A percentile compares a stretch with the other conserved stretches of the same genome.
These are phyloP conservation scores for Ctenopoma multispine DNA, from an alignment of 2,797 vertebrate species.

Conservation along the genomic window DNA sequence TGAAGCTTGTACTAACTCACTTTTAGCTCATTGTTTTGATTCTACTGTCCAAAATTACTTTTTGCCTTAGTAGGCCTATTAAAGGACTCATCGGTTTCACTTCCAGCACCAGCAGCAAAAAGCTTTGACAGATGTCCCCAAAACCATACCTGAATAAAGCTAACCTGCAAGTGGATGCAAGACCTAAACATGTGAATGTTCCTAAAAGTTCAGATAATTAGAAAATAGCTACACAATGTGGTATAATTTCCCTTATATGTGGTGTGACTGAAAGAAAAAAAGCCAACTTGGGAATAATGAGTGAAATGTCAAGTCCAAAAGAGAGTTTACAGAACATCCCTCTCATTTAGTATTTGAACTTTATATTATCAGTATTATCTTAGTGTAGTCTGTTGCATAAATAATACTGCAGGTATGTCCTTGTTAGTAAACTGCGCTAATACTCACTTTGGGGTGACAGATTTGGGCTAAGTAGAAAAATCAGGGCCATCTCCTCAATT, in stretches of 20 bases:
- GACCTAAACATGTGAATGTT: too few species aligned
- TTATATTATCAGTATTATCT: too few species aligned
- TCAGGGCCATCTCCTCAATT: constrained; percentile 2
- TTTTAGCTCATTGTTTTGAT: not conserved
- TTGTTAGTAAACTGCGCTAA: not conserved
- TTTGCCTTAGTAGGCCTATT: not conserved
- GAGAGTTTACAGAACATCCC: not conserved
- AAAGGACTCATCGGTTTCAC: not conserved
- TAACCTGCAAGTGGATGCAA: too few species aligned
- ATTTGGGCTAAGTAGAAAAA: constrained; percentile 15
- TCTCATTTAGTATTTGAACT: not conserved
- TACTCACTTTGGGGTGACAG: not conserved
- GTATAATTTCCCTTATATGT: not conserved
- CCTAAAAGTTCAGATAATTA: not conserved
- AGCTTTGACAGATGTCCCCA: not conserved
- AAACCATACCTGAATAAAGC: too few species aligned
- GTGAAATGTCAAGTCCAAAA: not conserved
- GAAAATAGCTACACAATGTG: not conserved
- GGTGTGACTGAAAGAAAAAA: not conserved
- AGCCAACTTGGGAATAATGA: not conserved
- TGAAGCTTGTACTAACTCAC: not conserved
- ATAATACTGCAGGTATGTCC: constrained; percentile 2
- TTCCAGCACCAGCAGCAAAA: not conserved
- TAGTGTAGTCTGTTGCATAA: not conserved
- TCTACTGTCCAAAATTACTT: not conserved